Evolutionary conservation across 2,797 vertebrate species (phyloP).

Genomic region (Amphiprion clarkii): DNA sequence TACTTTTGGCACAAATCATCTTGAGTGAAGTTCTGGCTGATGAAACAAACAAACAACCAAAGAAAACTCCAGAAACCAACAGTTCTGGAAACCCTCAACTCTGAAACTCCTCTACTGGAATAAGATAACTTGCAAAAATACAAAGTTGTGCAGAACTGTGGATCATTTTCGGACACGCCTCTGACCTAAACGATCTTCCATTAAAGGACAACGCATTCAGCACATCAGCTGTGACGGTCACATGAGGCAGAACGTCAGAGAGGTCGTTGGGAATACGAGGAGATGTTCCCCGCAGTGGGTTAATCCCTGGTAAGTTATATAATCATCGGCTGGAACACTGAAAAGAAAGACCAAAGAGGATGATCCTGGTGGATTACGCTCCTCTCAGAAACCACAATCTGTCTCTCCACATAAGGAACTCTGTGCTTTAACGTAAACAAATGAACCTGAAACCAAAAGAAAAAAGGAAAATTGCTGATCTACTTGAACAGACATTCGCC

Average conservation of each 20-base stretch:
- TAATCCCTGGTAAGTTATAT: constrained; percentile 38
- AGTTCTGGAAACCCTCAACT: no score
- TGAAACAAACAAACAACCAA: no score
- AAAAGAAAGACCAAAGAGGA: constrained; percentile 36
- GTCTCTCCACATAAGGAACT: constrained; percentile 13
- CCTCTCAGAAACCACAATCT: constrained; percentile 22
- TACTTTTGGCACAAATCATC: no score
- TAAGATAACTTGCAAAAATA: no score
- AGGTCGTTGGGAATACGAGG: background rate
- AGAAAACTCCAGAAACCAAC: no score
- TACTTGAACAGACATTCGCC: background rate
- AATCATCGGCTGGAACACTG: constrained; percentile 37
- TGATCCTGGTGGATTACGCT: constrained; percentile 53
- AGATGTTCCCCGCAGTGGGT: constrained; percentile 31
- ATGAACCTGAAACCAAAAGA: background rate
- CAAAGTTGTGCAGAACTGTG: background rate
- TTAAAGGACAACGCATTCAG: background rate
- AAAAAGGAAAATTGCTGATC: background rate
- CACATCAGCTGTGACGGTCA: background rate
- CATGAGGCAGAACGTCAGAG: background rate
- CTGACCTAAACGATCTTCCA: background rate
- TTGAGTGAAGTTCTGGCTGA: no score
- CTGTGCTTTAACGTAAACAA: constrained; percentile 19
- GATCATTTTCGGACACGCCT: background rate
- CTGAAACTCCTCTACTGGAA: no score